Evolutionary conservation across 1,140 invertebrate species (phyloP).

Genomic region (Phymorhynchus buccinoides): DNA sequence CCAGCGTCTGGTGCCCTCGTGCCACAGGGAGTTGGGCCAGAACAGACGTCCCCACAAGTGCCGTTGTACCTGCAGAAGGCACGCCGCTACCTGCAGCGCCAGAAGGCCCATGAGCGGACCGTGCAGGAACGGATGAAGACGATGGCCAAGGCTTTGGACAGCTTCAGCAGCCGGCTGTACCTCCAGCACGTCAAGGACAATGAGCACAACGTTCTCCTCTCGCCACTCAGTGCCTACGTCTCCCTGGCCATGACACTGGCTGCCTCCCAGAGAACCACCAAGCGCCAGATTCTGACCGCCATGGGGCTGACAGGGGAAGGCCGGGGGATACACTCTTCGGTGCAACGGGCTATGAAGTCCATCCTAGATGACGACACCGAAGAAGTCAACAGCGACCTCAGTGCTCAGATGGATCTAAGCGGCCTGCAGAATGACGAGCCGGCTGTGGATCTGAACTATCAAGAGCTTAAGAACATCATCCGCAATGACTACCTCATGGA

Average conservation of each 20-base stretch:
- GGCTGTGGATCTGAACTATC: neutral
- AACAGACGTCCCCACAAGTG: neutral
- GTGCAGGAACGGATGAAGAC: neutral
- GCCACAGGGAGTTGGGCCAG: neutral
- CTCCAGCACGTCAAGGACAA: neutral
- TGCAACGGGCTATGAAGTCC: conserved; percentile 21
- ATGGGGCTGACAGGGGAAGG: neutral
- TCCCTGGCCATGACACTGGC: conserved; percentile 30
- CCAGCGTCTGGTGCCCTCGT: neutral
- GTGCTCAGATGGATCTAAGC: neutral
- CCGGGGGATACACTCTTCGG: conserved; percentile 4
- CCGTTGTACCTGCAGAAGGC: conserved; percentile 22
- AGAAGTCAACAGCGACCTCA: neutral
- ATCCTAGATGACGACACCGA: conserved; percentile 6
- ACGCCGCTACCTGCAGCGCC: conserved; percentile 3
- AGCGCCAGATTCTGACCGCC: neutral
- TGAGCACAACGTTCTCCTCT: conserved; percentile 20
- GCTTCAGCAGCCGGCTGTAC: conserved; percentile 8
- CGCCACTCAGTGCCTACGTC: conserved; percentile 20
- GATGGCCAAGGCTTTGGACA: neutral
- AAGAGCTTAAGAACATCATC: conserved; percentile 20
- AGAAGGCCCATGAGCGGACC: neutral
- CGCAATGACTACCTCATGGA: conserved; percentile 30
- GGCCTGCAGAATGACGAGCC: neutral
- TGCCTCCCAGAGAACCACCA: conserved; percentile 13